phyloP scores from a whole-genome alignment of 2,888 invertebrate genomes.

The Aphodius granarius region DNA sequence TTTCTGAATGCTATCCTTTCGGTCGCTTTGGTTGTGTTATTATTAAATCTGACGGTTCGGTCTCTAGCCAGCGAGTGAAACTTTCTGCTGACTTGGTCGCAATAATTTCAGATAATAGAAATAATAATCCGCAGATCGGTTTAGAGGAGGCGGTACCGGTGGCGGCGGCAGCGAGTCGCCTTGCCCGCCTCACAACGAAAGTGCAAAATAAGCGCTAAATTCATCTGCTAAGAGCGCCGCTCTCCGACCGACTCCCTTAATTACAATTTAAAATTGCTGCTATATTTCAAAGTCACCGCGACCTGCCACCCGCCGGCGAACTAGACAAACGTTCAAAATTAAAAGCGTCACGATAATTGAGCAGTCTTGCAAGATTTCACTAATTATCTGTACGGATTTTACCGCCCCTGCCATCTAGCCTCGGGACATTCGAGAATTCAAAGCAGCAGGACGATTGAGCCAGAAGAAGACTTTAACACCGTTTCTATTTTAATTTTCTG shows the following conservation, averaged over 20 bases:
- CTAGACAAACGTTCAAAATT: slow-evolving; percentile 22
- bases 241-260: slow-evolving; percentile 25
- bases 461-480: neutral
- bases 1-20: neutral
- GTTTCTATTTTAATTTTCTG: neutral
- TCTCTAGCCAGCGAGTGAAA: neutral
- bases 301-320: slow-evolving; percentile 23
- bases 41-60: neutral
- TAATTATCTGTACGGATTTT: slow-evolving; percentile 12
- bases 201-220: slow-evolving; percentile 38
- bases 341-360: slow-evolving; percentile 4
- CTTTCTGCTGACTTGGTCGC: slow-evolving; percentile 9
- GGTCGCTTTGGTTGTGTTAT: neutral
- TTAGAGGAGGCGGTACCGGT: slow-evolving; percentile 11
- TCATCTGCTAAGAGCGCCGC: slow-evolving; percentile 12
- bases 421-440: neutral
- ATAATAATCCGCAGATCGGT: slow-evolving; percentile 32
- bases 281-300: slow-evolving; percentile 32
- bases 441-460: neutral
- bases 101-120: slow-evolving; percentile 35
- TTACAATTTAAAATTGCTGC: slow-evolving; percentile 35
- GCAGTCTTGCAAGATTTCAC: neutral
- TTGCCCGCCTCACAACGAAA: slow-evolving; percentile 30
- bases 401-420: neutral
- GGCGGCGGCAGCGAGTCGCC: slow-evolving; percentile 16